Evolutionary conservation across 1,140 invertebrate species (phyloP), one percentile per base, ranked within the genome.

Genomic region (Drosophila paulistorum): DNA sequence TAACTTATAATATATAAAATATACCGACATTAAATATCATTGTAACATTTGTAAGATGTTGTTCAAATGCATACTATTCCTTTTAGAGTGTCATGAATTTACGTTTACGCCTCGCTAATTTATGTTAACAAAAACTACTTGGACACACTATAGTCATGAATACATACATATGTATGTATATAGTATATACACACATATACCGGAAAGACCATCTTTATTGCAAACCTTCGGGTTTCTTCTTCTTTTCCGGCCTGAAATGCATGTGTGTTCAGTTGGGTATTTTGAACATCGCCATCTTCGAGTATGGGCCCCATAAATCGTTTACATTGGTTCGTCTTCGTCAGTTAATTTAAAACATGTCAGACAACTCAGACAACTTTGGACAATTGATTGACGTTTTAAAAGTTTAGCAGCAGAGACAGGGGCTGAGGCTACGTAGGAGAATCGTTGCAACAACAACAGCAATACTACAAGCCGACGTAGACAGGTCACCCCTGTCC

Each of bases 311-410:
- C 57, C 84, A 89, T 89, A 89, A 89, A 90, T 89, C 84, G 85
- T 74, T 74, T 84, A 72, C 73, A 83, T 81, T 84, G 72, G 84
- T 75, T 89, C 85, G 85, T 90, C 84, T 89, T 90, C 84, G 84
- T 89, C 84, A 89, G 84, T 89, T 89, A 89, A 89, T 89, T 89
- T 89, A 89, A 89, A 89, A 89, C 80, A 89, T 89, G 84, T 89
- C 84, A 90, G 84, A 89, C 85, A 89, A 79, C 85, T 90, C 84
- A 67, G 84, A 90, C 84, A 89, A 89, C 85, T 89, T 89, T 85
- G 77, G 84, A 89, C 84, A 90, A 90, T 89, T 89, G 84, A 89
- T 89, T 89, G 84, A 89, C 84, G 84, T 81, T 90, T 89, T 89
- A 89, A 89, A 89, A 89, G 85, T 89, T 89, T 89, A 81, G 75